Evolutionary conservation across 2,113 vertebrate genomes (phyloP).

Genomic region (Geothlypis trichas): DNA sequence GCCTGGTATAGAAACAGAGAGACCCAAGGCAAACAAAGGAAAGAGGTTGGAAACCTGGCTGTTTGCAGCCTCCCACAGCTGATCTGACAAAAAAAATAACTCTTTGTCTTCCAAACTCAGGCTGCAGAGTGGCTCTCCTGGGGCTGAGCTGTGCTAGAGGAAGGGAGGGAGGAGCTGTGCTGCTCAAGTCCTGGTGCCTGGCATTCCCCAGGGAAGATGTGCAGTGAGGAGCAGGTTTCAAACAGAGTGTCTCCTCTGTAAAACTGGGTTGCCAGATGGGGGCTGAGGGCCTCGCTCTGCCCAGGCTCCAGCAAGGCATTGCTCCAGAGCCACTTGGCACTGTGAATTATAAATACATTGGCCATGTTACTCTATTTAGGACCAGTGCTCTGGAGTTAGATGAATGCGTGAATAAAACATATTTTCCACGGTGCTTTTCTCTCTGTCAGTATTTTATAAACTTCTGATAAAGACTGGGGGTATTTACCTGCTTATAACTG

Average conservation of each 20-base stretch:
- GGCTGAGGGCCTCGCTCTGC: neutral
- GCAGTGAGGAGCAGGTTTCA: conserved; percentile 1
- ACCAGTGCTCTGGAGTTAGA: neutral
- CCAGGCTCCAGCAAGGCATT: neutral
- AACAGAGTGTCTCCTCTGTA: neutral
- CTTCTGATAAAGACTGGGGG: neutral
- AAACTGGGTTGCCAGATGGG: neutral
- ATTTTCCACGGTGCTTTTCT: neutral
- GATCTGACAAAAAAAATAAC: neutral
- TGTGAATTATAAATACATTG: neutral
- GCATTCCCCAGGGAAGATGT: neutral
- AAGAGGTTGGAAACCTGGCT: conserved; percentile 25
- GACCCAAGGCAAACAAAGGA: conserved; percentile 39
- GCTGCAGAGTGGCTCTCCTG: conserved; percentile 18
- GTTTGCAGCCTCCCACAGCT: neutral
- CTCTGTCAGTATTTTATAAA: neutral
- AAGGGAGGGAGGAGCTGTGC: neutral
- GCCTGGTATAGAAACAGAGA: conserved; percentile 14
- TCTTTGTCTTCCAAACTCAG: neutral
- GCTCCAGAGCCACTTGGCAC: neutral
- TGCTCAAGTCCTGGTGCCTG: neutral
- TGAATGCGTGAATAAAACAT: conserved; percentile 8
- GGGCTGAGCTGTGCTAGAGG: neutral
- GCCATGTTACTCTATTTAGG: neutral
- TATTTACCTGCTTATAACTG: neutral